Evolutionary conservation across 2,797 vertebrate genomes (phyloP).

Genomic region (Gymnocypris eckloni): DNA sequence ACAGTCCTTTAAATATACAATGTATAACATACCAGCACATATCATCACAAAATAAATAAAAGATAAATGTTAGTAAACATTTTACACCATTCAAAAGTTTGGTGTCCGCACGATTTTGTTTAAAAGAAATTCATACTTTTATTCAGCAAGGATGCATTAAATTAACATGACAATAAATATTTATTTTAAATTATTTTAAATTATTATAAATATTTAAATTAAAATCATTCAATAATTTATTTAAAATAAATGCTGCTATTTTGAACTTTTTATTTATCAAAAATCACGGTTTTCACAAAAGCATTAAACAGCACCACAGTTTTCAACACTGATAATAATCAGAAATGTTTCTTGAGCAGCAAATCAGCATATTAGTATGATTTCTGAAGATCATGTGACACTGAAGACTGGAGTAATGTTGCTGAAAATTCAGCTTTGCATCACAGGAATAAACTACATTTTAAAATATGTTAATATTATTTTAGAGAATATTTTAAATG

Average conservation of each 20-base stretch:
- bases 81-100: too few species aligned
- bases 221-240: not conserved
- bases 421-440: not conserved
- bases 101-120: too few species aligned
- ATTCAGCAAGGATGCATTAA: not conserved
- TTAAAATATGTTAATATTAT: not conserved
- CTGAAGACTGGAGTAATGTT: not conserved
- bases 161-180: not conserved
- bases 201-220: not conserved
- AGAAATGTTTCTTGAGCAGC: too few species aligned
- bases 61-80: too few species aligned
- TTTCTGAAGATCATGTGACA: not conserved
- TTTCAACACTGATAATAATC: too few species aligned
- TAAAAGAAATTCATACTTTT: not conserved
- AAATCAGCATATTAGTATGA: too few species aligned
- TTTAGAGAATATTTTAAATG: not conserved
- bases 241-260: too few species aligned
- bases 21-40: not conserved
- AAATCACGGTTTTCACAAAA: not conserved
- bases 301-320: not conserved
- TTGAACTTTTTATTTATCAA: too few species aligned
- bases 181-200: not conserved
- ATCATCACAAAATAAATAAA: not conserved
- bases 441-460: not conserved
- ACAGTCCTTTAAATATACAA: not conserved